phyloP scores from a whole-genome alignment of 2,888 invertebrate genomes.

The Electrophaes corylata region DNA sequence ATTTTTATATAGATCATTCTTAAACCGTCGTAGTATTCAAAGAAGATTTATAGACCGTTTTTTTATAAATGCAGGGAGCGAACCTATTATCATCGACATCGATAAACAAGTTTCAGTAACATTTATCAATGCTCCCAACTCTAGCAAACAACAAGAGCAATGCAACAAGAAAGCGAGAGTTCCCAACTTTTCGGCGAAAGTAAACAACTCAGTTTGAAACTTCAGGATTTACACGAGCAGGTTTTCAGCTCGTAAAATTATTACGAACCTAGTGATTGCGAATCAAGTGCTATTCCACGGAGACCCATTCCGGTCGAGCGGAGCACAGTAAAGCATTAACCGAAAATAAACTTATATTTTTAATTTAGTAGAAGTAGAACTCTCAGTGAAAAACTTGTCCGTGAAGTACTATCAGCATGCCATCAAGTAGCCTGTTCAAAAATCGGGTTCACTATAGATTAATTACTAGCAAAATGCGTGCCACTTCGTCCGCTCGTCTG shows the following conservation, averaged over 20 bases:
- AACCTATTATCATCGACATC: slow-evolving; percentile 22
- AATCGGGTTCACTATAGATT: no score
- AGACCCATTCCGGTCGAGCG: slow-evolving; percentile 24
- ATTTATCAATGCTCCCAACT: slow-evolving; percentile 18
- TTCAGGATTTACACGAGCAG: slow-evolving; percentile 37
- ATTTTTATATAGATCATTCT: no score
- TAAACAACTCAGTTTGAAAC: slow-evolving; percentile 36
- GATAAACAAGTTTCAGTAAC: neutral
- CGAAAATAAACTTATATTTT: neutral
- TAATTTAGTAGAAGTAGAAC: no score
- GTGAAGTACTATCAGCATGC: no score
- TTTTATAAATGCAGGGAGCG: no score
- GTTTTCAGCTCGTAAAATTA: slow-evolving; percentile 35
- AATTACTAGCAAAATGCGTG: no score
- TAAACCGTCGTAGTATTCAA: no score
- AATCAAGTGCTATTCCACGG: slow-evolving; percentile 22
- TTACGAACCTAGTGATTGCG: slow-evolving; percentile 31
- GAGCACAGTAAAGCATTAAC: slow-evolving; percentile 2
- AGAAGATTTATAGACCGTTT: no score
- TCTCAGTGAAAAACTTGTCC: no score
- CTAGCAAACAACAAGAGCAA: slow-evolving; percentile 36
- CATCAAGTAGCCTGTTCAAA: no score
- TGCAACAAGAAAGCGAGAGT: slow-evolving; percentile 47
- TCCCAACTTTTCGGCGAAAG: slow-evolving; percentile 33
- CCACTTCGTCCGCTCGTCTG: no score